Base-by-base conservation (phyloP, 2,797 vertebrate species). In the Rhinogobio ventralis region DNA sequence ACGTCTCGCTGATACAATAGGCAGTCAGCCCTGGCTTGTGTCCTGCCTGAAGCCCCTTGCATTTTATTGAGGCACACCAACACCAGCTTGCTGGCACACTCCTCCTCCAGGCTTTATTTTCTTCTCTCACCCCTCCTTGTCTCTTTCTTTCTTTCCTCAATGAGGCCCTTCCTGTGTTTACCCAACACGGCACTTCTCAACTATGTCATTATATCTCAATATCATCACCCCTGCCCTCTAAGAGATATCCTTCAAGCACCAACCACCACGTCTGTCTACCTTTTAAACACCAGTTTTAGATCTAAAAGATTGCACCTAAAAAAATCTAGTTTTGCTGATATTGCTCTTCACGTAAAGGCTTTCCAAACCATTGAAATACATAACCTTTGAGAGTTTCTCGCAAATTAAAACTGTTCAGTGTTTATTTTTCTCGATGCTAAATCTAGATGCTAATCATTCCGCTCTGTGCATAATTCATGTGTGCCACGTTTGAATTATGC, bases 181-280 rank as follows among this genome's bases (percentile, higher is more conserved):
- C 93, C 91, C 91, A 92, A 90, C 90, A 89, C 85, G 83, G 92
- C 91, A 92, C 90, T 91, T 86, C 94, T 94, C 94, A 93, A 89
- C 82, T 86, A 93, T 95, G 93, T 94, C 91, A 91, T 94, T 93
- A 93, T 92, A 93, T 94, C 93, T 94, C 93, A 94, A 92, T 94
- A 93, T 92, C 94, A 94, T 93, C 93, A 93, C 90, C 91, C 87
- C 91, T 93, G 90, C 91, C 91, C 89, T 88, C 53, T 66, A 53
- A 86, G 36, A 84, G 45, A 79, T 68, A 30, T 67, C 33, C 14
- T 36, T 60, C 55, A 45, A 42, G 39, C 19, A 66, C 55, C 79
- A 69, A 90, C 88, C 89, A 89, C 89, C 85, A 88, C 82, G 82
- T 78, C 11, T 55, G 7, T 55, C 51, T 30, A 25, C 15, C 5